phyloP scores from a whole-genome alignment of 2,113 vertebrate genomes.

The Serranochromis macrocephalus region DNA sequence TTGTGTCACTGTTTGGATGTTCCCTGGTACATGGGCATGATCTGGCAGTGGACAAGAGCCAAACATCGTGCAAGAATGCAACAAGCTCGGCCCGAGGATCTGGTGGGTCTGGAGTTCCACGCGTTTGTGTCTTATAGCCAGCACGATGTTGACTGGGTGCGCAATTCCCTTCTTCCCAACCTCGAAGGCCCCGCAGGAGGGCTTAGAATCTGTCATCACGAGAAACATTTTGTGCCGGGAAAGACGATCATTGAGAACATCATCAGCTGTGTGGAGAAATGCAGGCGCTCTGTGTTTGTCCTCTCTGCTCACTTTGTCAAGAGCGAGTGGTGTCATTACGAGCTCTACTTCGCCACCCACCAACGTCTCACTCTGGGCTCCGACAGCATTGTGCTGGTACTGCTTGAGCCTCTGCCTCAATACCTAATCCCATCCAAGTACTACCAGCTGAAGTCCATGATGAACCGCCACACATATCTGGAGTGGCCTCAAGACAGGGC shows the following conservation, averaged over 20 bases:
- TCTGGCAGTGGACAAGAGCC: constrained; percentile 80
- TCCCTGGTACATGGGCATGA: constrained; percentile 84
- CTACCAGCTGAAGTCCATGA: constrained; percentile 76
- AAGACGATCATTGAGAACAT: constrained; percentile 87
- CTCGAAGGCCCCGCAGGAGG: constrained; percentile 66
- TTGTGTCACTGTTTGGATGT: constrained; percentile 76
- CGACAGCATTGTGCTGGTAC: constrained; percentile 77
- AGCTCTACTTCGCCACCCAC: constrained; percentile 90
- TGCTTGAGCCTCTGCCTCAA: constrained; percentile 82
- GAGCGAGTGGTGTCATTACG: constrained; percentile 94
- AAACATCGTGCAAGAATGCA: constrained; percentile 67
- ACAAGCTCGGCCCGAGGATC: constrained; percentile 15
- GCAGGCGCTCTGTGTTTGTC: constrained; percentile 83
- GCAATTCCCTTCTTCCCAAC: constrained; percentile 73
- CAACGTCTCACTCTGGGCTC: constrained; percentile 67
- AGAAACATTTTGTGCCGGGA: constrained; percentile 81
- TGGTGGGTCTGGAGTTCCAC: constrained; percentile 70
- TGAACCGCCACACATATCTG: constrained; percentile 79
- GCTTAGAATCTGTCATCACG: constrained; percentile 77
- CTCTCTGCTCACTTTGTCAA: constrained; percentile 86
- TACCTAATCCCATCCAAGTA: constrained; percentile 81
- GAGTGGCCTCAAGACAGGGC: constrained; percentile 85
- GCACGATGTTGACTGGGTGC: constrained; percentile 77
- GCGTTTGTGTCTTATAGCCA: constrained; percentile 89
- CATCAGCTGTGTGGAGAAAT: constrained; percentile 81